Evolutionary conservation across 2,797 vertebrate genomes (phyloP), one percentile per base, ranked within the genome.

Genomic region (Salarias fasciatus): DNA sequence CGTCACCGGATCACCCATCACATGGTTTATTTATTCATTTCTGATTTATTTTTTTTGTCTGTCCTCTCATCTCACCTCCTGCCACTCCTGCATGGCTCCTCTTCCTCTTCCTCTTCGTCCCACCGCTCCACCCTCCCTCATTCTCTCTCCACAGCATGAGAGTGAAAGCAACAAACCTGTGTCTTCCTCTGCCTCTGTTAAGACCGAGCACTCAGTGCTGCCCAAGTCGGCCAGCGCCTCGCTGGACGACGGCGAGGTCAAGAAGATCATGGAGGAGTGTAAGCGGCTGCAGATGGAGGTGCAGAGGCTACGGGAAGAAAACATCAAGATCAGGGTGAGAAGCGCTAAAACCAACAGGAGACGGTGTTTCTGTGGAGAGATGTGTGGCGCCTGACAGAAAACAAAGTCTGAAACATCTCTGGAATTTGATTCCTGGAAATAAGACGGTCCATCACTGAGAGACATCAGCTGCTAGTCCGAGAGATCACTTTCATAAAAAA

Each of bases 251-350:
- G 84, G 90, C 1, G 97, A 98, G 85, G 95, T 96, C 61, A 98
- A 95, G 93, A 98, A 95, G 92, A 92, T 98, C 89, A 94, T 97
- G 96, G 97, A 99, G 72, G 97, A 99, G 45, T 98, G 95, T 80
- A 97, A 95, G 94, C 92, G 95, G 92, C 94, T 99, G 92, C 97
- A 98, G 87, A 89, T 93, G 71, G 97, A 99, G 87, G 93, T 98
- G 67, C 97, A 99, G 89, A 93, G 97, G 92, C 95, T 99, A 91
- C 94, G 95, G 86, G 97, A 98, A 89, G 97, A 98, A 92, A 97
- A 96, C 94, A 96, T 94, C 93, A 96, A 96, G 72, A 95, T 97
- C 85, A 94, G 95, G 95, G 97, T 99, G 91, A 87, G 90, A 24
- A 18, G 3, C 18, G 18, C 18, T 3, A 24, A 3, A 3, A 24